These are phyloP conservation scores for Sorex maritimensis DNA, from an alignment of 2,797 vertebrate species.

Conservation along the genomic window DNA sequence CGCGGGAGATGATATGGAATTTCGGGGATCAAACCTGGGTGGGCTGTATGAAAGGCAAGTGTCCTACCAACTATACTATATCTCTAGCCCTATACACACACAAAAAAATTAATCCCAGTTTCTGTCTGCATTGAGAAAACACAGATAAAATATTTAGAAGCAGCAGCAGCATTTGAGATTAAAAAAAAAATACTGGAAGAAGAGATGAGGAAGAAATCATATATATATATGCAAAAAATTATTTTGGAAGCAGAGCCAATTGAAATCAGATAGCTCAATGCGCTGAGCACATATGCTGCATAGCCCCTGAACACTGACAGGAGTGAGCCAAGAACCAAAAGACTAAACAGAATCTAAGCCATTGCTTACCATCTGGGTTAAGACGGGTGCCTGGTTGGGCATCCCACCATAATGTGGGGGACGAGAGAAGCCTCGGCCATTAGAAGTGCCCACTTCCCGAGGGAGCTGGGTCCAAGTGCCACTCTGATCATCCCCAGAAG, in stretches of 20 bases:
- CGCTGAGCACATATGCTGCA: no score
- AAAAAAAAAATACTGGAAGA: neutral
- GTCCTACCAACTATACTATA: neutral
- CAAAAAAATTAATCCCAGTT: neutral
- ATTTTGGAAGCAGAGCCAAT: neutral
- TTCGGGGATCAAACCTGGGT: no score
- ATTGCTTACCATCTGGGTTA: constrained; percentile 89
- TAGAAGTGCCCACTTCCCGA: constrained; percentile 89
- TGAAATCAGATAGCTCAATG: neutral
- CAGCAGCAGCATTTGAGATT: neutral
- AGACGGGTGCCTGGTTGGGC: constrained; percentile 88
- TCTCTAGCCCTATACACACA: neutral
- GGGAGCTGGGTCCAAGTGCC: constrained; percentile 83
- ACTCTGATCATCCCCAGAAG: constrained; percentile 84
- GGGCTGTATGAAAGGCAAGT: no score
- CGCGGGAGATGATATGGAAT: no score
- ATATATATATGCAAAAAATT: neutral
- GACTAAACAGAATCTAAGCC: neutral
- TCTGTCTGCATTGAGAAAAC: neutral
- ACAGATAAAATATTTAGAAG: neutral
- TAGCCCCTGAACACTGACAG: no score
- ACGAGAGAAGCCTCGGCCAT: constrained; percentile 89
- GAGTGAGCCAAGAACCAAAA: no score
- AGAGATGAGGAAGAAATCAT: neutral
- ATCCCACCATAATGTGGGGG: constrained; percentile 88